Base-by-base conservation (phyloP, 1,140 invertebrate species). In the Nasonia longicornis region DNA sequence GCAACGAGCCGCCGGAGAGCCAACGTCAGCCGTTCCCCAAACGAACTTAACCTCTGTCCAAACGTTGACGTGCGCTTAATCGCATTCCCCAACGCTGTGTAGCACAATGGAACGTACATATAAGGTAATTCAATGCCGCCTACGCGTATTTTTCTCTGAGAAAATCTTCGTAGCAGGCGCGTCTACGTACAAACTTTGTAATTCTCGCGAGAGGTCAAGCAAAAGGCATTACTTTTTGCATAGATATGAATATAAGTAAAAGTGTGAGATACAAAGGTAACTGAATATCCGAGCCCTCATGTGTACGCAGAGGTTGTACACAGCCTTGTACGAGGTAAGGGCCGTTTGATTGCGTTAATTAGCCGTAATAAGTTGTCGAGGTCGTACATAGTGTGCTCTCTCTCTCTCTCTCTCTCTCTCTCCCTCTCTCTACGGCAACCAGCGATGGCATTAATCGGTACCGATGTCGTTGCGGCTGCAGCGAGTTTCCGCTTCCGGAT, bases 291-390 rank as follows among this genome's bases (percentile, higher is more conserved):
- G 38, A 10, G 38, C 8, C 38, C 38, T 42, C 35, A 8, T 8
- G 38, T 8, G 38, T 42, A 42, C 10, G 10, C 38, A 42, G 38
- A 42, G 0, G 8, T 7, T 45, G 11, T 2, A 3, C 11, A 48
- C 12, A 48, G 2, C 45, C 16, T 35, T 6, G 14, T 16, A 2
- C 52, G 31, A 10, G 64, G n/a, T 31, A 79, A 71, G 16, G 22
- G 48, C 1, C 16, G 45, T 58, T 48, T 79, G 52, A 71, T 52
- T 58, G 26, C 42, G 58, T 52, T 31, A 58, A 71, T 71, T 71
- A 71, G 29, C 69, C 35, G 20, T 71, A 71, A 71, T 71, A 71
- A 38, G 69, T 35, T 71, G 58, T 79, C 26, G 31, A 38, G 66
- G 8, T n/a, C 12, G 20, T 35, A 67, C 4, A 35, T 16, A 29